phyloP scores from a whole-genome alignment of 2,113 vertebrate species.

The Albula goreensis region DNA sequence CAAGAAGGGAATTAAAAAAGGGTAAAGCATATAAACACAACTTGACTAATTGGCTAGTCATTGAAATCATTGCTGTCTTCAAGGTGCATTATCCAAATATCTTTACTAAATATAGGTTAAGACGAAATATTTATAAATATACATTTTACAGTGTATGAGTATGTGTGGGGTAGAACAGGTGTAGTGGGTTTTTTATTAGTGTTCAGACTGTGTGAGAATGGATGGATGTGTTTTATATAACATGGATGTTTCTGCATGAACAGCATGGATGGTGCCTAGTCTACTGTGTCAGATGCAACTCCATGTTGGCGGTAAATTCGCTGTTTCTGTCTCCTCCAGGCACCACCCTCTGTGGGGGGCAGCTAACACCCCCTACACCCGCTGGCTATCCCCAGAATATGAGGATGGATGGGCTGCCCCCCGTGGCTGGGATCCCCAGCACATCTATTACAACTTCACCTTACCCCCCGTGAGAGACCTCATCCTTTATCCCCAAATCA shows the following conservation, averaged over 20 bases:
- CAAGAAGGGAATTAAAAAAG: too few relatives aligned
- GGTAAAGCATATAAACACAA: too few relatives aligned
- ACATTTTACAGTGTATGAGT: not conserved
- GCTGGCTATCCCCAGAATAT: conserved; percentile 73
- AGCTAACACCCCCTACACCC: conserved; percentile 70
- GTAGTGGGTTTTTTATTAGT: not conserved
- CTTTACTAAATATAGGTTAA: too few relatives aligned
- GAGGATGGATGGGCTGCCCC: conserved; percentile 66
- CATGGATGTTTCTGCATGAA: too few relatives aligned
- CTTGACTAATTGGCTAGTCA: too few relatives aligned
- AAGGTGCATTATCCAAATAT: too few relatives aligned
- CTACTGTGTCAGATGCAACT: not conserved
- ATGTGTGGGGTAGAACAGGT: not conserved
- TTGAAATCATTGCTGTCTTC: too few relatives aligned
- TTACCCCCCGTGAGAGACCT: conserved; percentile 66
- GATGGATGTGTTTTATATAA: too few relatives aligned
- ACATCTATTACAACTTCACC: conserved; percentile 64
- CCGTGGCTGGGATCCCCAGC: conserved; percentile 67
- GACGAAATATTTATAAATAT: too few relatives aligned
- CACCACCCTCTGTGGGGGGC: conserved; percentile 68
- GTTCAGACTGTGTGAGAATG: not conserved
- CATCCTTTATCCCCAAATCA: not conserved
- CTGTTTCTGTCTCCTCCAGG: conserved; percentile 44
- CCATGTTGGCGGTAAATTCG: not conserved
- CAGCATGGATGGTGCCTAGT: not conserved